phyloP scores from a whole-genome alignment of 2,113 vertebrate genomes.

The Phaethon lepturus region DNA sequence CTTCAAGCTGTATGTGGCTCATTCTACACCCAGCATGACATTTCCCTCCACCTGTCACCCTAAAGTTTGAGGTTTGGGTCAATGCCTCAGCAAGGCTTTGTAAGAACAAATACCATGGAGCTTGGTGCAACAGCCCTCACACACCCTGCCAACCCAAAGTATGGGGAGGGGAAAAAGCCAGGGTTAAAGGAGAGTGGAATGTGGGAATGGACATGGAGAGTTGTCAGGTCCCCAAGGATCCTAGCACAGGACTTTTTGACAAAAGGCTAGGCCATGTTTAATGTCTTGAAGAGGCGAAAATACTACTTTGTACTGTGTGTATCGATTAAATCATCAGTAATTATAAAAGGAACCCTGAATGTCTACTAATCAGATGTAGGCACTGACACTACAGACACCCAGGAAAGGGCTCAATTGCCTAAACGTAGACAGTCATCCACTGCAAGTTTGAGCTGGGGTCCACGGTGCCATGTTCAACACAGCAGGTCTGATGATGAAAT shows the following conservation, averaged over 20 bases:
- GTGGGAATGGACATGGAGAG: background rate
- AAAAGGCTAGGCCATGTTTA: background rate
- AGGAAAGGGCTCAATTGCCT: background rate
- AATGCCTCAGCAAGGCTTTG: background rate
- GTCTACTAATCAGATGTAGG: background rate
- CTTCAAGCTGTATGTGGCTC: background rate
- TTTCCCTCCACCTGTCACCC: background rate
- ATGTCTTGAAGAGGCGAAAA: background rate
- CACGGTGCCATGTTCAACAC: rapidly evolving
- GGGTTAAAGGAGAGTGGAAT: background rate
- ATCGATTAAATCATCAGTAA: background rate
- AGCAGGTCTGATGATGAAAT: background rate
- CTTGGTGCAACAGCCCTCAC: background rate
- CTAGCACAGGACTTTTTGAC: background rate
- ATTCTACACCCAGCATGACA: background rate
- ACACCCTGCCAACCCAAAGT: background rate
- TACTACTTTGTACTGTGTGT: background rate
- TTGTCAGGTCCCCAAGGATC: background rate
- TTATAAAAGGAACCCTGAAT: background rate
- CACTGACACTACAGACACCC: background rate
- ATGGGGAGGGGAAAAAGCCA: background rate
- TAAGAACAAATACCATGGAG: background rate
- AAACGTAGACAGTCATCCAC: background rate
- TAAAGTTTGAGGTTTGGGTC: background rate
- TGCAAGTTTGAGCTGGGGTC: background rate